Evolutionary conservation across 2,797 vertebrate species (phyloP), one percentile per base, ranked within the genome.

Genomic region (Tragopan temminckii): DNA sequence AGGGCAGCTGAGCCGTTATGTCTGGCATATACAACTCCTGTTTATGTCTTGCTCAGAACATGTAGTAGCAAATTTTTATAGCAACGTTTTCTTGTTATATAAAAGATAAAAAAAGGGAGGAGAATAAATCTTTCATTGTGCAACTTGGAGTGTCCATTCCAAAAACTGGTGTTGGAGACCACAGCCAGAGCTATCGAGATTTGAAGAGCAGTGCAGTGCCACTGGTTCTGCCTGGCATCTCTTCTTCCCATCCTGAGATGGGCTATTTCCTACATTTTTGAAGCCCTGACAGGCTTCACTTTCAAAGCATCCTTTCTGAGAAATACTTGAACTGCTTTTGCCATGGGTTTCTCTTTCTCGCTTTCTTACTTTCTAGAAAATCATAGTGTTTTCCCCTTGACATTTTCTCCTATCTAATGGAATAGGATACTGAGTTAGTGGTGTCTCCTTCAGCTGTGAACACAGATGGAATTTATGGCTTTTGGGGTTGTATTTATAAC

Each of bases 391-490:
- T 57, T 76, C 75, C 71, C 33, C 29, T 19, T 89, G 77, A 91
- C 40, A 45, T 90, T 76, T 85, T 95, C 53, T 91, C 29, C 46
- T 72, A 10, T 70, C 57, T 90, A n/a, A 7, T 40, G 38, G 69
- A 80, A 93, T 40, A 71, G 55, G 62, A 81, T 78, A 83, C 6
- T 0, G 3, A 85, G 38, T 83, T 94, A n/a, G 31, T 89, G 50
- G 43, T 78, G 53, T 89, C 31, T 92, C 53, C 66, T 90, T 93
- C 78, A 91, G 40, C 85, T 95, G 80, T 74, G 70, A 95, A 62
- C 82, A 82, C 91, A 89, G 82, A 93, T 91, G 94, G 90, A 84
- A 92, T 81, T 77, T 93, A 84, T 88, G 61, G 62, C 64, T 94
- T 92, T 93, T 77, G 10, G 62, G 14, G 13, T 61, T 90, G 75